Evolutionary conservation across 2,113 vertebrate species (phyloP).

Genomic region (Riparia riparia): DNA sequence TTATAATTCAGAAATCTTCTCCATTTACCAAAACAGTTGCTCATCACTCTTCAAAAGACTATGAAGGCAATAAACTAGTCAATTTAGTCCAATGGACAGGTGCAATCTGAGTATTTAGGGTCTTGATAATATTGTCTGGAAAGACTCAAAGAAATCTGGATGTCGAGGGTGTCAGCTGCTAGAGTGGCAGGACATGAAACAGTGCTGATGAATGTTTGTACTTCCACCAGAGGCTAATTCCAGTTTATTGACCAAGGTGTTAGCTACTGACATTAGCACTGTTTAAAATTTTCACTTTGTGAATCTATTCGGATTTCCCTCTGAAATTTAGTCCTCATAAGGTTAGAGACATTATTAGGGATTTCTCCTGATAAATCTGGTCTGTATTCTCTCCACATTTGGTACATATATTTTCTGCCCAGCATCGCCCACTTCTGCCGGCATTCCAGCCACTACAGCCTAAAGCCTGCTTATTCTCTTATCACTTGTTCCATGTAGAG

Average conservation of each 20-base stretch:
- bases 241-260: background rate
- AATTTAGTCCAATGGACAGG: conserved; percentile 30
- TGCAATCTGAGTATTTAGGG: background rate
- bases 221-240: background rate
- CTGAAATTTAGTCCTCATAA: background rate
- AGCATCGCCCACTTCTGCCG: background rate
- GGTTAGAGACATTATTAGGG: background rate
- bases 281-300: background rate
- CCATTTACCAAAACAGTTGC: background rate
- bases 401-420: too few species aligned
- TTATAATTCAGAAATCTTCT: conserved; percentile 6
- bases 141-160: background rate
- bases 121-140: conserved; percentile 37
- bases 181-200: background rate
- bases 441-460: background rate
- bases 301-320: background rate
- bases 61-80: conserved; percentile 13
- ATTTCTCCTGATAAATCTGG: background rate
- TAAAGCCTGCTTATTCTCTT: background rate
- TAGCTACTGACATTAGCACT: background rate
- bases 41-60: conserved; percentile 23
- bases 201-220: background rate
- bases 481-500: background rate
- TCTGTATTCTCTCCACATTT: background rate
- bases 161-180: background rate